Base-by-base conservation (phyloP, 2,888 invertebrate species). In the Hypomecis atomaria region DNA sequence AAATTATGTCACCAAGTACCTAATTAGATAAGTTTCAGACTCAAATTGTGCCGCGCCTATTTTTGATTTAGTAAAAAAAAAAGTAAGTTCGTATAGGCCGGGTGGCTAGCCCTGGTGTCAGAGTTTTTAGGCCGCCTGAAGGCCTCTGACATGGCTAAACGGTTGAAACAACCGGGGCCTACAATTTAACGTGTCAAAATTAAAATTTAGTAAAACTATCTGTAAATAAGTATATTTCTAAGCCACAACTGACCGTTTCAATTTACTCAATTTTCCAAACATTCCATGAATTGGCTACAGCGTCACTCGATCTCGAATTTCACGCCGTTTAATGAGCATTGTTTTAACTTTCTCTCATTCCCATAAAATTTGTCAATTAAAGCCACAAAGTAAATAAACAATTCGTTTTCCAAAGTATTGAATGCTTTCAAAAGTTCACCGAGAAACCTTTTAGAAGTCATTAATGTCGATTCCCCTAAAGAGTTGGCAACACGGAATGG, bases 401-500 rank as follows among this genome's bases (percentile, higher is more conserved):
- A 62, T 55, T 66, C 56, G 67, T 61, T 67, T 57, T 58, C 62
- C 73, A 78, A 82, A 81, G 81, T 80, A 82, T 79, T 75, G 78
- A 80, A 80, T 78, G 69, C 82, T 83, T 87, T 74, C 72, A 77
- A 78, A 86, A 84, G 79, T 83, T 83, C 78, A 74, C 78, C 76
- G 83, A 85, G 87, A 84, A 90, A 89, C 88, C 88, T 89, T 90
- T 91, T 83, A 86, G 83, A 87, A 86, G 82, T 85, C 86, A 89
- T 90, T 89, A 90, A 87, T 87, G 87, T 84, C 86, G 83, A 85
- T 87, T 85, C 82, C 81, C 88, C 88, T 84, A 90, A 92, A 90
- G 89, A 92, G 91, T 90, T 90, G 85, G 81, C 86, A 87, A 88
- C 89, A 89, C 84, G 85, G 84, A 91, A 92, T 89, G 86, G 88